These are phyloP conservation scores for Cynoglossus semilaevis DNA, from an alignment of 2,113 vertebrate species.

Conservation along the genomic window DNA sequence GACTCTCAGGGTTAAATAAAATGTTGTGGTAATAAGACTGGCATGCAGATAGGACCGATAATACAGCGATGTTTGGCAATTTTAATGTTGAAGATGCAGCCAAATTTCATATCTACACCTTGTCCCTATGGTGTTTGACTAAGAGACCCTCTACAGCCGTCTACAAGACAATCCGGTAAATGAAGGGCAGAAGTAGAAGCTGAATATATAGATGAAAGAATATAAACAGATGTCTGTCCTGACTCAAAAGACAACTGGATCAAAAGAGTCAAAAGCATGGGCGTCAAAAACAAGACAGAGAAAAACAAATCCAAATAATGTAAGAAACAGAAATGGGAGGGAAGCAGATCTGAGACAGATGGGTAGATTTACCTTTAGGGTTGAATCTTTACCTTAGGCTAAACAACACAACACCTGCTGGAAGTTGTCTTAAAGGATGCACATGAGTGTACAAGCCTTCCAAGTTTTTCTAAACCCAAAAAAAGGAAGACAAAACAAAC, in stretches of 20 bases:
- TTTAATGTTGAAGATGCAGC: too few relatives aligned
- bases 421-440: constrained; percentile 70
- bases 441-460: constrained; percentile 58
- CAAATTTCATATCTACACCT: too few relatives aligned
- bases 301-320: constrained; percentile 22
- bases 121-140: too few relatives aligned
- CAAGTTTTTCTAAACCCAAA: constrained; percentile 69
- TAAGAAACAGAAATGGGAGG: constrained; percentile 33
- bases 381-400: constrained; percentile 65
- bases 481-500: constrained; percentile 21
- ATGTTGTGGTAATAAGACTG: constrained; percentile 65
- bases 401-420: constrained; percentile 68
- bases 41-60: constrained; percentile 18
- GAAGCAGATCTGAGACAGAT: constrained; percentile 49
- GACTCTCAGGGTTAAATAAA: constrained; percentile 70
- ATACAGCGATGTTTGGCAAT: too few relatives aligned
- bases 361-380: constrained; percentile 57
- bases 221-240: constrained; percentile 45
- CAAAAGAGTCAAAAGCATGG: constrained; percentile 41
- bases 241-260: constrained; percentile 33
- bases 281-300: constrained; percentile 39
- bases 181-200: too few relatives aligned
- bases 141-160: too few relatives aligned
- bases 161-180: too few relatives aligned
- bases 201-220: too few relatives aligned